Conservation (phyloP, 2,797 vertebrate species). For the Tauraco hartlaubi region DNA sequence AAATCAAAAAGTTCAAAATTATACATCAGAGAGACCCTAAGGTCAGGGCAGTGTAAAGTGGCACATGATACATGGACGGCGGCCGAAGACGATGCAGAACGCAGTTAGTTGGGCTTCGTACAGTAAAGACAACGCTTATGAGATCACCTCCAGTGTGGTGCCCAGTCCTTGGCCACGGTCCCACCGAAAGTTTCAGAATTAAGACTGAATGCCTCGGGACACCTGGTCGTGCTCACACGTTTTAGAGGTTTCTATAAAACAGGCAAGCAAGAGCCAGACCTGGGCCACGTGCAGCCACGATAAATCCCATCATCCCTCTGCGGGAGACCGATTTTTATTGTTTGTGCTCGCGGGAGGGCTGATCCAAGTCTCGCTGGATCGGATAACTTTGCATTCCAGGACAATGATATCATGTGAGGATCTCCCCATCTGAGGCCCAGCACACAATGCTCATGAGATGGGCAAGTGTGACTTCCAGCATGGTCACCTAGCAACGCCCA, state of each 20-base stretch:
- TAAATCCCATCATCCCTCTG: constrained; percentile 1
- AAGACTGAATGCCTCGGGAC: background rate
- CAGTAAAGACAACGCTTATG: rapidly evolving
- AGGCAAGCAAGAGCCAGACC: background rate
- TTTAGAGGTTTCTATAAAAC: background rate
- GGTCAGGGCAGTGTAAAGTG: background rate
- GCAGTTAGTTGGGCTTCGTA: background rate
- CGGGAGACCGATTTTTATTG: background rate
- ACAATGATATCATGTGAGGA: background rate
- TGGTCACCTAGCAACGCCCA: rapidly evolving
- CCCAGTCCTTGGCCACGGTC: background rate
- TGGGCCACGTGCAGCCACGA: background rate
- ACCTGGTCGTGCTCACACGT: background rate
- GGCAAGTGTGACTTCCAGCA: background rate
- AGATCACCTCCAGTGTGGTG: background rate
- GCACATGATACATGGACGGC: rapidly evolving
- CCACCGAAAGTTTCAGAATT: background rate
- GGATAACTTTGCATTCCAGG: background rate
- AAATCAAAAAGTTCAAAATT: background rate
- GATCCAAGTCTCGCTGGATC: background rate
- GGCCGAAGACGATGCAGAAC: background rate
- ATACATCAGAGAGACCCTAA: background rate
- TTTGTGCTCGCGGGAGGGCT: background rate
- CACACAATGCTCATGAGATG: background rate
- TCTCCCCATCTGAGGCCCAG: background rate